These are phyloP conservation scores for Tinea trinotella DNA, from an alignment of 2,888 invertebrate genomes.

Conservation along the genomic window DNA sequence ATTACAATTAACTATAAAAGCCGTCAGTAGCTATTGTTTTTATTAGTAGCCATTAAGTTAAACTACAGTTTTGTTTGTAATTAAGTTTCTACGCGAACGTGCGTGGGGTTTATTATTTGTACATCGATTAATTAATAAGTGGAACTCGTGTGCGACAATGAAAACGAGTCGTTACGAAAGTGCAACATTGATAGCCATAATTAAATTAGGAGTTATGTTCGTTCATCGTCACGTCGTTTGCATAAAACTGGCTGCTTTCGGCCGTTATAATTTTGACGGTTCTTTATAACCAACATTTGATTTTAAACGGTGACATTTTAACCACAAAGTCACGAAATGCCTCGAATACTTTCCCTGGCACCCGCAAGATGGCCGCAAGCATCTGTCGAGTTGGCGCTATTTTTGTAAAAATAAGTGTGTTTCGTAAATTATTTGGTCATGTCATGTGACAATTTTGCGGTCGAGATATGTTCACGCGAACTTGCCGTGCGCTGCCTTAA, in stretches of 20 bases:
- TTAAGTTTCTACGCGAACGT: neutral
- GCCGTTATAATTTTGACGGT: slow-evolving; percentile 41
- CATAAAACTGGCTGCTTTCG: slow-evolving; percentile 37
- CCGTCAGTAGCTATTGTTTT: slow-evolving; percentile 1
- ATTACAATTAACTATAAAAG: slow-evolving; percentile 1
- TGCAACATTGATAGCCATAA: slow-evolving; percentile 18
- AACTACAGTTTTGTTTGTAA: neutral
- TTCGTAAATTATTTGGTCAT: slow-evolving; percentile 53
- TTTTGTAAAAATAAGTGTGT: slow-evolving; percentile 54
- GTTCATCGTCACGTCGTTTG: slow-evolving; percentile 36
- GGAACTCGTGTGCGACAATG: slow-evolving; percentile 19
- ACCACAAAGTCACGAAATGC: slow-evolving; percentile 59
- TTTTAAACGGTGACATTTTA: slow-evolving; percentile 61
- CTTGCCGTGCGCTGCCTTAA: slow-evolving; percentile 37
- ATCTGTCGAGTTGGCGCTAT: slow-evolving; percentile 69
- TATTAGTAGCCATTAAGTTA: neutral
- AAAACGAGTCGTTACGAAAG: slow-evolving; percentile 9
- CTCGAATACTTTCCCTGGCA: slow-evolving; percentile 37
- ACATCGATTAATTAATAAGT: slow-evolving; percentile 7
- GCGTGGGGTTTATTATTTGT: neutral
- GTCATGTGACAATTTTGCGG: slow-evolving; percentile 50
- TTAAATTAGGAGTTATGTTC: slow-evolving; percentile 22
- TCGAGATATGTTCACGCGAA: slow-evolving; percentile 42
- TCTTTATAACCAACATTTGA: slow-evolving; percentile 54
- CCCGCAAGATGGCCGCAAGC: slow-evolving; percentile 65